Base-by-base conservation (phyloP, 1,140 invertebrate species). In the Oscheius sp. region DNA sequence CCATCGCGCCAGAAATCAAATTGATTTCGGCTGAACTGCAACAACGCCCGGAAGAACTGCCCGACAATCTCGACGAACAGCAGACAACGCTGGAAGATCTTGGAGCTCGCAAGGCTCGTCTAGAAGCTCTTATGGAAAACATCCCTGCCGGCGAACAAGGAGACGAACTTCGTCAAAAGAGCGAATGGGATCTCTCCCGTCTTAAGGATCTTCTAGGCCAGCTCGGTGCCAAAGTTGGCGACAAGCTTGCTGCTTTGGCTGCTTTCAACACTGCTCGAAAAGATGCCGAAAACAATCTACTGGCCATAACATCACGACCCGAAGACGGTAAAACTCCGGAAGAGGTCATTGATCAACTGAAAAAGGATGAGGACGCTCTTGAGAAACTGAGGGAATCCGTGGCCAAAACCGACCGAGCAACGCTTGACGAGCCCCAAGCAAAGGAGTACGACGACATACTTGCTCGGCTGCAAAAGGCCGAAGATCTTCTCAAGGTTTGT, bases 211-310 rank as follows among this genome's bases (percentile, higher is more conserved):
- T 74, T n/a, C 42, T 79, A 29, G 68, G 75, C 61, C 68, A 65
- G 26, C 76, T 79, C 31, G 76, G 66, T 36, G 68, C 76, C 58
- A 61, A 80, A 34, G 73, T 80, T 34, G 79, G 79, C 34, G 79
- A 80, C 72, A 79, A 79, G 42, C 34, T 79, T 13, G 79, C 78
- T 45, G 79, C 78, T 46, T 76, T 80, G 35, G 76, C 76, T n/a
- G 61, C 72, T 20, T 79, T 67, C 63, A 65, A 61, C 29, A 68
- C 78, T 13, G 38, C 59, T 34, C 68, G 68, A 49, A 79, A 79
- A 58, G 46, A 69, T 29, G 73, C 77, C 65, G 68, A 71, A 71
- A 59, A 61, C 34, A 35, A 36, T 20, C 59, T 71, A 28, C 55
- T 71, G 3, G 68, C 58, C 35, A 42, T 71, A 26, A 71, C 68